Conservation (phyloP, 2,113 vertebrate species). For the Ornithorhynchus anatinus region DNA sequence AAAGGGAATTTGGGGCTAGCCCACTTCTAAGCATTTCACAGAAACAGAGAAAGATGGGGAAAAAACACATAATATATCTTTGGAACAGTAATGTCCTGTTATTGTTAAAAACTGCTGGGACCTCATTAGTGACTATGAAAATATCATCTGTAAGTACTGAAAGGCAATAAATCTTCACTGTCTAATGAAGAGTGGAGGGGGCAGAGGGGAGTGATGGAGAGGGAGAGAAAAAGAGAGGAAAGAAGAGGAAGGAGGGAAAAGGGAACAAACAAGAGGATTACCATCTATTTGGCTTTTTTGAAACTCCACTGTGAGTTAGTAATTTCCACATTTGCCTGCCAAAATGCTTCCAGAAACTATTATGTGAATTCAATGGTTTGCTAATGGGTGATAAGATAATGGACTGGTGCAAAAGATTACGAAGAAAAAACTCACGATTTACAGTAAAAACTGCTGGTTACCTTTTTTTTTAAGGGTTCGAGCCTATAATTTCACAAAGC, state of each 20-base stretch:
- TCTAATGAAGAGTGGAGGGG: conserved; percentile 53
- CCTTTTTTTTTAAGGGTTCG: conserved; percentile 21
- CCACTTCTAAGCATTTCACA: conserved; percentile 67
- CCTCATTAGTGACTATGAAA: conserved; percentile 82
- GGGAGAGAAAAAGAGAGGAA: conserved; percentile 7
- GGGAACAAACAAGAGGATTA: neutral
- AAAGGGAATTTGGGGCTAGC: conserved; percentile 60
- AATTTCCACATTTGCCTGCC: conserved; percentile 54
- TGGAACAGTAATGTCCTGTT: conserved; percentile 76
- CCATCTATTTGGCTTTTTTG: conserved; percentile 51
- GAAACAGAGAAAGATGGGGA: conserved; percentile 70
- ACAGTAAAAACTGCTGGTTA: conserved; percentile 14
- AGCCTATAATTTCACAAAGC: neutral
- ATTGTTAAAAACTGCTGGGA: conserved; percentile 83
- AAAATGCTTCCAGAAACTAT: conserved; percentile 58
- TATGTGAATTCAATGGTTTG: conserved; percentile 44
- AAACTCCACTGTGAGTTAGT: conserved; percentile 50
- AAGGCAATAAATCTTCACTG: conserved; percentile 73
- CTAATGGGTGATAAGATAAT: conserved; percentile 53
- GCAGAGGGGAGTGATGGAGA: conserved; percentile 9
- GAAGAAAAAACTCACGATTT: conserved; percentile 49
- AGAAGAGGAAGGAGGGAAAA: neutral
- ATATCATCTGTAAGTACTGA: conserved; percentile 73
- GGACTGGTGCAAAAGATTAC: conserved; percentile 13
- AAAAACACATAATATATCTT: conserved; percentile 79